Base-by-base conservation (phyloP, 1,140 invertebrate genomes). In the Heliothis subflexa region DNA sequence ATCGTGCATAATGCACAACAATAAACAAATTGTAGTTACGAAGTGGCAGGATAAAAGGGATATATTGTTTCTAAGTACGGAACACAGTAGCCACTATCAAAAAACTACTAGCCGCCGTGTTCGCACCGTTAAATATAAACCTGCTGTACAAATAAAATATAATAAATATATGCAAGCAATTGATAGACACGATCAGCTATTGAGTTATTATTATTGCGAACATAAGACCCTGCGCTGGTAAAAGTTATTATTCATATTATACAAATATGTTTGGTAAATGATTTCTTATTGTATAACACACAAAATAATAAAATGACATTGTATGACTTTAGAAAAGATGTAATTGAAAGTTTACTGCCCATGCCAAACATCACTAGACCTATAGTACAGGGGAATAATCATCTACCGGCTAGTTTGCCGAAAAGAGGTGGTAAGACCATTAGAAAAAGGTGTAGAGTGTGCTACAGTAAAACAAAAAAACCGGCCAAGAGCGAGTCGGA, bases 11-110 rank as follows among this genome's bases (percentile, higher is more conserved):
- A 50, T 77, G 28, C 78, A 83, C 11, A 80, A 80, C 73, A 72
- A n/a, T n/a, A 83, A 80, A 78, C 76, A 83, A 16, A 83, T 80
- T 76, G 54, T 80, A 66, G 78, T 83, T 33, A 76, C 64, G 33
- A 82, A 82, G 61, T 82, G 78, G 81, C 14, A 21, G 25, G 81
- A 82, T 52, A 83, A 83, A 79, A 12, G 81, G 45, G 79, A 81
- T 59, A 16, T 83, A 0, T 40, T 75, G 45, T 81, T 79, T 78
- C 18, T 83, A 18, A 81, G 73, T 14, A 45, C 57, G 3, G 73
- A 79, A 75, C 79, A 81, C 33, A 45, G 79, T 7, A 83, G 79
- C 55, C 62, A 74, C 71, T 82, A 79, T 78, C 25, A 78, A 79
- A n/a, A 18, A 18, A 79, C 68, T 57, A 79, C 72, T 33, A 82